Percentiles rank a stretch among this genome's conserved stretches.
phyloP scores from a whole-genome alignment of 2,888 invertebrate genomes.

The Neuroscelio doddi region DNA sequence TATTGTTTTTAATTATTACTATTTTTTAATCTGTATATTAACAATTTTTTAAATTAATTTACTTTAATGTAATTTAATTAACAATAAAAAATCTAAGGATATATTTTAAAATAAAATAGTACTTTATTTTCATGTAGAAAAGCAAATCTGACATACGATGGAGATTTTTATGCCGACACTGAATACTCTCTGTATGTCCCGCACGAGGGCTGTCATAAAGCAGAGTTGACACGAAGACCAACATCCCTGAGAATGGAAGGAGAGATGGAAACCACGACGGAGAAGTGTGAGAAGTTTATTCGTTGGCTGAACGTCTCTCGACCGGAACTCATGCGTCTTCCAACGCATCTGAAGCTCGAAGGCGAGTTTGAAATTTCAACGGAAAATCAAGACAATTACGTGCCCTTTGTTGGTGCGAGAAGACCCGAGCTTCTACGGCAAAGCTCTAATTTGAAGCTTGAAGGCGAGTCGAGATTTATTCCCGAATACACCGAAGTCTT shows the following conservation, averaged over 20 bases:
- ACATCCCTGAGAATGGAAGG: slow-evolving; percentile 74
- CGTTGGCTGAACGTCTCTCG: slow-evolving; percentile 67
- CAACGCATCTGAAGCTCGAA: slow-evolving; percentile 73
- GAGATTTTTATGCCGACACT: slow-evolving; percentile 65
- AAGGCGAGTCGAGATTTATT: slow-evolving; percentile 71
- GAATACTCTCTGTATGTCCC: slow-evolving; percentile 73
- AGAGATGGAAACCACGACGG: slow-evolving; percentile 72
- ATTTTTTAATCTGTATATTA: no score
- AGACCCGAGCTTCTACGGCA: slow-evolving; percentile 69
- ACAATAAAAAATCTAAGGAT: no score
- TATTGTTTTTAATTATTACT: no score
- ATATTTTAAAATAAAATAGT: no score
- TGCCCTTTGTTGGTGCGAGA: slow-evolving; percentile 70
- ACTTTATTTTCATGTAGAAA: slow-evolving; percentile 46
- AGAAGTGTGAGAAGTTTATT: slow-evolving; percentile 72
- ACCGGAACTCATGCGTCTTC: slow-evolving; percentile 70
- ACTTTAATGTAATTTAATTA: no score
- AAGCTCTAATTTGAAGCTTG: slow-evolving; percentile 73
- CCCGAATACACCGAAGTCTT: slow-evolving; percentile 72
- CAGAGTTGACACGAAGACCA: slow-evolving; percentile 70
- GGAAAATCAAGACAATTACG: slow-evolving; percentile 71
- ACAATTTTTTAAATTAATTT: no score
- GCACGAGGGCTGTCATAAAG: slow-evolving; percentile 70
- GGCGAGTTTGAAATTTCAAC: slow-evolving; percentile 72
- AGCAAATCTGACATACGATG: slow-evolving; percentile 59